Evolutionary conservation across 2,797 vertebrate genomes (phyloP), one percentile per base, ranked within the genome.

Genomic region (Odontamblyopus rebecca): DNA sequence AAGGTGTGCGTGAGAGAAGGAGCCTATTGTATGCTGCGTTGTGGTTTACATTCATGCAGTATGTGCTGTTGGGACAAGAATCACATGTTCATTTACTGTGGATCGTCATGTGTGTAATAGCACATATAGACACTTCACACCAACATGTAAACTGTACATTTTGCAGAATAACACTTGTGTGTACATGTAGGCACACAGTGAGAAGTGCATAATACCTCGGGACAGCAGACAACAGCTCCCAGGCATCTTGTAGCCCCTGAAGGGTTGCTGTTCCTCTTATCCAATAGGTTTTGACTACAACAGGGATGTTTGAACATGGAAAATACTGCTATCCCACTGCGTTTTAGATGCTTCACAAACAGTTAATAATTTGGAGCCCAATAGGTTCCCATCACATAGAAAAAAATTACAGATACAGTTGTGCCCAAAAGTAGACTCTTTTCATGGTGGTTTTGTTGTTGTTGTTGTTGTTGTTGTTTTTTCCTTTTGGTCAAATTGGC

Each of bases 231-330:
- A 82, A 88, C 87, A 89, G 90, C 92, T 93, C 88, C 78, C 76
- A 88, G 91, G 89, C 87, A 92, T 91, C 86, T 88, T 84, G 69
- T 57, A 83, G 86, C 88, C 89, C 90, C 84, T 69, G 70, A 88
- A 82, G 85, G 84, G 86, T 80, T 84, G 83, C 86, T 83, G 84
- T 87, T 90, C 85, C 85, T 89, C 86, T 89, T 89, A 89, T 90
- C 88, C 90, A 89, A 88, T 92, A 88, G 93, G 90, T 93, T 93
- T 86, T 88, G 89, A 91, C 89, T 88, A 82, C 83, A 88, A 85
- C 84, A 76, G 76, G 72, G 81, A 84, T 89, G 88, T 85, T 84
- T 90, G 88, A 89, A 88, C 85, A 88, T 76, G 82, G 84, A 89
- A 85, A 90, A 90, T 87, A 85, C 86, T 87, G 54, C 81, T 67